phyloP scores from a whole-genome alignment of 2,888 invertebrate species.

The Pollenia angustigena region DNA sequence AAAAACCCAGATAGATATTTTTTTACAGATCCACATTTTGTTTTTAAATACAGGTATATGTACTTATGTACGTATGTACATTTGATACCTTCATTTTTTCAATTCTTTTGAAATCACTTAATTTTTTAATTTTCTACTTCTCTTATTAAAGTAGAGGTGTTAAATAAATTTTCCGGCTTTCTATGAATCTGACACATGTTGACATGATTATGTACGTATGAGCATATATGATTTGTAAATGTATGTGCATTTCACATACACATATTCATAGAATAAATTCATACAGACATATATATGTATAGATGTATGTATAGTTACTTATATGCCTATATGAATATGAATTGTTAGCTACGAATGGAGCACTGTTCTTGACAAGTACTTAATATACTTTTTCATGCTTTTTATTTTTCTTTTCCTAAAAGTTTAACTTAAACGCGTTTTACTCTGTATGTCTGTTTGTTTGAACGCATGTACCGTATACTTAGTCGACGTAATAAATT shows the following conservation, averaged over 20 bases:
- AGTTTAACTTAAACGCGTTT: constrained; percentile 28
- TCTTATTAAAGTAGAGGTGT: constrained; percentile 34
- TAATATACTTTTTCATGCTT: constrained; percentile 54
- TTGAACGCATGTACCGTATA: neutral
- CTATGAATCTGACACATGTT: constrained; percentile 48
- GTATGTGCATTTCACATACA: constrained; percentile 6
- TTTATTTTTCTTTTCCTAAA: constrained; percentile 4
- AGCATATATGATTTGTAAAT: neutral
- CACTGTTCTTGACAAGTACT: constrained; percentile 63
- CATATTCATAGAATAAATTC: neutral
- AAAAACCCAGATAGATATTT: too few relatives aligned
- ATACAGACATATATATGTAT: constrained; percentile 15
- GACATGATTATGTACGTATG: constrained; percentile 43
- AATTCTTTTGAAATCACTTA: constrained; percentile 29
- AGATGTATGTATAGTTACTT: neutral
- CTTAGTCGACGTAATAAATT: constrained; percentile 27
- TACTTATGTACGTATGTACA: neutral
- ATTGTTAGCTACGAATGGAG: constrained; percentile 14
- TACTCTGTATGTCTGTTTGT: neutral
- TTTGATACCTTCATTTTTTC: neutral
- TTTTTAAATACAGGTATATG: too few relatives aligned
- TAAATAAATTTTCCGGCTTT: constrained; percentile 60
- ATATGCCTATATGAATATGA: constrained; percentile 22
- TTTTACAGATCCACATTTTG: too few relatives aligned
- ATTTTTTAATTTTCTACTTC: neutral